Base-by-base conservation (phyloP, 2,113 vertebrate species). In the Cyanoramphus novaezelandiae region DNA sequence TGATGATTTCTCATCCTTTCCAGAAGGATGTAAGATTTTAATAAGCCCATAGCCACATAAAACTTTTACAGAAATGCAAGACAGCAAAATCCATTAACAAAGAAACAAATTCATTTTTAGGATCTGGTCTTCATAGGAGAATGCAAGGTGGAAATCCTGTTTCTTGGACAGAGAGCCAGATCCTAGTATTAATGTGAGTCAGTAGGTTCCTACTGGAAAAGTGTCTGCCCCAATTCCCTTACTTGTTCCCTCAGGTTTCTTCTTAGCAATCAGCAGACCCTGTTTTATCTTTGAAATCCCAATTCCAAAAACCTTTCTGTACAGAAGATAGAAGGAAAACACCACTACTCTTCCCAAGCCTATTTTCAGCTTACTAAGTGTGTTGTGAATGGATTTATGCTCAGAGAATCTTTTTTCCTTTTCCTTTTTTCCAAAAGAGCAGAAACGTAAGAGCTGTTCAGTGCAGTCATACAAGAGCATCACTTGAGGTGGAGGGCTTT, bases 401-500 rank as follows among this genome's bases (percentile, higher is more conserved):
- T 81, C 69, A 65, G 14, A 78, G 16, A 63, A 67, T 74, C 14
- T 77, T 52, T 55, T 55, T 57, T 29, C 8, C 20, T 67, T 76
- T 64, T 69, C 5, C 4, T 6, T 53, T 71, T 46, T 41, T 41
- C 35, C 50, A 63, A 52, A 78, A 21, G 6, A 55, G 20, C n/a
- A 72, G 71, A 74, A 82, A 57, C 1, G 4, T 4, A 60, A 76
- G 25, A 2, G 44, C 18, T 68, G 39, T 6, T 50, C 41, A 57
- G 39, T 0, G 0, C 13, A 47, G 25, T 7, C 10, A 2, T 21
- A 20, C 1, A 7, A 44, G 24, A 80, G 18, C 13, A 59, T 33
- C 49, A 11, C 29, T 28, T 12, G 6, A 8, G 7, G 33, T 9
- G 27, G 35, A 46, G 19, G 14, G 8, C 10, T 83, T 35, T 69